Evolutionary conservation across 1,140 invertebrate species (phyloP), one percentile per base, ranked within the genome.

Genomic region (Chelonus insularis): DNA sequence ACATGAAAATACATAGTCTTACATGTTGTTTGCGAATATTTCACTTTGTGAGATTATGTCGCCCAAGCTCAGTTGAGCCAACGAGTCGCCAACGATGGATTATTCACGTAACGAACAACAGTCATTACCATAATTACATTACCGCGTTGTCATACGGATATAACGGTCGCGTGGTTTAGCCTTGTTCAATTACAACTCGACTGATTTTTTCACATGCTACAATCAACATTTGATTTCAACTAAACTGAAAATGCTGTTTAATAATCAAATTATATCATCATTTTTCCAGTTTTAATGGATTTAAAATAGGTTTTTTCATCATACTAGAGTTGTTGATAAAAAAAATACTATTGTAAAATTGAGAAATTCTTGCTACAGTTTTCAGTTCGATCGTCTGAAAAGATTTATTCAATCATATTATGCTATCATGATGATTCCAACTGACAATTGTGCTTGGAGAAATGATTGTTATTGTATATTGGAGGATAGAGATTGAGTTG

Each of bases 111-210:
- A 66, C 64, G 60, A 66, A 62, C 52, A 54, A 60, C 37, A 57
- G 60, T 66, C 64, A 66, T 66, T 66, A 66, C 57, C 60, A 66
- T 66, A 66, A 63, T 66, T 66, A 66, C 60, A 63, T 63, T 66
- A 62, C 64, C 60, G 60, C 60, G 59, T 57, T 62, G 52, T 21
- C 60, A 59, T 56, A 57, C 39, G 48, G 54, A 63, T 55, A 57
- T 57, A 66, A 65, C 64, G 56, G 60, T 66, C 57, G 64, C 64
- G 64, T 63, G 64, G 43, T 39, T 50, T 57, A 36, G 32, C 51
- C 57, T 60, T 59, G 64, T 56, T 60, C 57, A 41, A 60, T 25
- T 57, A 25, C 37, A 32, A 18, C 50, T 60, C 8, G 39, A 12
- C 50, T 55, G 9, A 52, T 58, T 51, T 41, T 43, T 34, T 29